Evolutionary conservation across 2,797 vertebrate genomes (phyloP).

Genomic region (Lates japonicus): DNA sequence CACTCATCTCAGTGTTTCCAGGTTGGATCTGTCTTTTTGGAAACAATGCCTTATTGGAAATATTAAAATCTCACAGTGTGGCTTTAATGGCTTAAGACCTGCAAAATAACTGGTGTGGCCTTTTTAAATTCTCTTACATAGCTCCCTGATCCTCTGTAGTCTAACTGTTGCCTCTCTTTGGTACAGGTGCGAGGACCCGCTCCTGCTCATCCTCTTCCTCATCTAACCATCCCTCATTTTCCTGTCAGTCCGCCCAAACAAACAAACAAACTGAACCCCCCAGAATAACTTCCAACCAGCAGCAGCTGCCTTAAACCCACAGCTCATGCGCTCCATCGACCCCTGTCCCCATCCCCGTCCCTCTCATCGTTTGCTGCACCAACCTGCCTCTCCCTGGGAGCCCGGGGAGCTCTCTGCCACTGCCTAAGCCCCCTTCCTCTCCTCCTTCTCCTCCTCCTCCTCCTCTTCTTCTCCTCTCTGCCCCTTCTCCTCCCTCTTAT

Average conservation of each 20-base stretch:
- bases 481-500: constrained; percentile 70
- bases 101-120: not conserved
- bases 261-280: constrained; percentile 34
- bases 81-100: constrained; percentile 6
- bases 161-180: constrained; percentile 78
- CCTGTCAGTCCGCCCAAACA: constrained; percentile 39
- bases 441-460: constrained; percentile 46
- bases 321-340: constrained; percentile 43
- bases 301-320: constrained; percentile 37
- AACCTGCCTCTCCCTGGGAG: constrained; percentile 66
- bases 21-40: constrained; percentile 2
- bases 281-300: constrained; percentile 23
- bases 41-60: not conserved
- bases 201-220: constrained; percentile 81
- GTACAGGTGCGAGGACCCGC: constrained; percentile 81
- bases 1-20: not conserved
- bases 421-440: constrained; percentile 56
- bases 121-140: constrained; percentile 21
- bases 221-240: constrained; percentile 64
- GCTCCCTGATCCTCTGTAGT: constrained; percentile 37
- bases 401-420: constrained; percentile 62
- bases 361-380: constrained; percentile 63
- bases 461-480: constrained; percentile 63
- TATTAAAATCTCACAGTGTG: constrained; percentile 1
- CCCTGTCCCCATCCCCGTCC: constrained; percentile 35